Evolutionary conservation across 2,113 vertebrate genomes (phyloP), one percentile per base, ranked within the genome.

Genomic region (Atrichornis clamosus): DNA sequence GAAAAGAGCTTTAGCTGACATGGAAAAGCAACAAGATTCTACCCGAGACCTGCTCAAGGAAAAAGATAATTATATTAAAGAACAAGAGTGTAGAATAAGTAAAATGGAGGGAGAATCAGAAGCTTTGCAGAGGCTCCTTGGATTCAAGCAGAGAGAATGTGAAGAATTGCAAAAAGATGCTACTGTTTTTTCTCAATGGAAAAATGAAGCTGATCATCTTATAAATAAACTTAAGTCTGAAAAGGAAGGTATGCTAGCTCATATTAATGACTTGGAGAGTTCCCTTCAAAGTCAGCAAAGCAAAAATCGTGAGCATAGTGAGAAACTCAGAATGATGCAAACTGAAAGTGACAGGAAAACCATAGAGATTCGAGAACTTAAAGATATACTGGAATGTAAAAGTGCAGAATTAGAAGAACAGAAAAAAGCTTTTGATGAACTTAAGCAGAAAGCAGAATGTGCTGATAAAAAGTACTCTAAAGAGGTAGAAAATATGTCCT

Each of bases 401-500:
- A 96, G 84, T 59, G 79, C 95, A 30, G 98, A 99, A 70, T 76
- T 99, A 69, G 98, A 99, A 73, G 96, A 97, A 76, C 98, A 98
- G 65, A 98, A 96, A 64, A 96, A 96, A 56, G 97, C 97, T 35
- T 98, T 97, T 69, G 49, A 93, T 42, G 96, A 98, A 81, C 97
- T 99, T n/a, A 97, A 98, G 68, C 92, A 59, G 68, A 82, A 98
- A 94, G 92, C 97, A 6, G 96, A 97, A 56, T 96, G 96, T 85
- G 97, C 97, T 14, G 96, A 97, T 69, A 97, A 98, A 85, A 99
- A 99, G 62, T 98, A 99, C 46, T 56, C 75, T 77, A 99, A 99
- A 96, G 98, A 99, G 63, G 96, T 98, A 56, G 98, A 99, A 79
- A 99, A 98, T 70, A 97, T 98, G 79, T 93, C 96, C 12, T 83